Evolutionary conservation across 2,888 invertebrate genomes (phyloP), one percentile per base, ranked within the genome.

Genomic region (Macrophya alboannulata): DNA sequence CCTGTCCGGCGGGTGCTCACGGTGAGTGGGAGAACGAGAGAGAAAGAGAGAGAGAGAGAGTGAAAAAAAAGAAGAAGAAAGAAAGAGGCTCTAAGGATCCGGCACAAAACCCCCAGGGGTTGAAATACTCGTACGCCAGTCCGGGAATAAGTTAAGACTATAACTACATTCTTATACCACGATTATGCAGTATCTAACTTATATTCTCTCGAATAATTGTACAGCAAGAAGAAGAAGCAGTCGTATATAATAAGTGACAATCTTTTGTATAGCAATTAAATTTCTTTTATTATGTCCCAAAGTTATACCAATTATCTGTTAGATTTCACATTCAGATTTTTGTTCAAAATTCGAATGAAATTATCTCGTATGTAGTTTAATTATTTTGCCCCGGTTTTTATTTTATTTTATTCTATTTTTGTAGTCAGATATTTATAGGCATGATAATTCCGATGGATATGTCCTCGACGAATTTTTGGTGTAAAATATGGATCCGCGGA

Each of bases 1-100:
- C 83, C 83, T 83, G 68, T 83, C 83, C 83, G 68, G 71, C 68
- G 68, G 62, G 48, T 81, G 81, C 62, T 62, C 68, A 40, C 37
- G 31, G 83, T 37, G 65, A 65, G 83, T 83, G 83, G 83, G 83
- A 68, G 48, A 81, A 21, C 59, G 40, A 62, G 43, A 43, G 51
- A 43, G 40, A 40, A 15, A 43, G 43, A 79, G 8, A 59, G 17
- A 51, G 76, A 37, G 31, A 31, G 12, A 15, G 51, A 79, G 51
- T 59, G 40, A 55, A 10, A 21, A 59, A 15, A 59, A 79, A 4
- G 21, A 77, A n/a, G 17, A 40, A 40, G 43, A 43, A 43, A 72
- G 71, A 40, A 43, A 40, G 21, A 25, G 15, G 40, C 25, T 76
- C 8, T 76, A 48, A 43, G 76, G 76, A 76, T 48, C 76, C 76